These are phyloP conservation scores for Macrobrachium nipponense DNA, from an alignment of 1,140 invertebrate species.

Conservation along the genomic window DNA sequence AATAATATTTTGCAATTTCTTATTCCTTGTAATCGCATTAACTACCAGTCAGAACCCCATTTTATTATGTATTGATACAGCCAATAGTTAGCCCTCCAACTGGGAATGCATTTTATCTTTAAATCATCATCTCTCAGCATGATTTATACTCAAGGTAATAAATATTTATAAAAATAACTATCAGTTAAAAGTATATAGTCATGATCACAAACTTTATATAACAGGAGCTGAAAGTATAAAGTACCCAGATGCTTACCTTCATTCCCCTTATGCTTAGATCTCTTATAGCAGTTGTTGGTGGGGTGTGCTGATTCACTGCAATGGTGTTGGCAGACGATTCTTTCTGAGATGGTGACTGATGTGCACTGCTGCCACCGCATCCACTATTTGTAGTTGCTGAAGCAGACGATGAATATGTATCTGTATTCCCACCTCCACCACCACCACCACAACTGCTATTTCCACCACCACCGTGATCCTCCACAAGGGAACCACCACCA, in stretches of 20 bases:
- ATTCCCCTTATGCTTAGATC: conserved; percentile 48
- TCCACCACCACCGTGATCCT: conserved; percentile 45
- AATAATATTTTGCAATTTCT: no score
- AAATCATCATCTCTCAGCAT: no score
- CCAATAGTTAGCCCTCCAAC: no score
- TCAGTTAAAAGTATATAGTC: no score
- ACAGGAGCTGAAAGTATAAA: no score
- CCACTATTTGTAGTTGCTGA: conserved; percentile 31
- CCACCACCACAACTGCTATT: conserved; percentile 37
- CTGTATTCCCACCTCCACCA: conserved; percentile 33
- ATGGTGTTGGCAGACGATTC: conserved; percentile 8
- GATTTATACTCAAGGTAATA: no score
- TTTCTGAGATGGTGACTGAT: background rate
- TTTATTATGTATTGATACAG: no score
- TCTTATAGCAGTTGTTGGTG: conserved; percentile 12
- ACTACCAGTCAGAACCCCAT: no score
- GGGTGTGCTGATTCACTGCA: conserved; percentile 24
- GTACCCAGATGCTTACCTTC: conserved; percentile 24
- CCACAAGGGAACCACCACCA: conserved; percentile 27
- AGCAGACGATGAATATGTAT: conserved; percentile 28
- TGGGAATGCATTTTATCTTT: no score
- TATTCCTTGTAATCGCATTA: no score
- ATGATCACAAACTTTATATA: no score
- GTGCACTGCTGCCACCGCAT: conserved; percentile 17
- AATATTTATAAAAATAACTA: no score